Base-by-base conservation (phyloP, 64 coral and sea anemone genomes). In the Actinia equina region DNA sequence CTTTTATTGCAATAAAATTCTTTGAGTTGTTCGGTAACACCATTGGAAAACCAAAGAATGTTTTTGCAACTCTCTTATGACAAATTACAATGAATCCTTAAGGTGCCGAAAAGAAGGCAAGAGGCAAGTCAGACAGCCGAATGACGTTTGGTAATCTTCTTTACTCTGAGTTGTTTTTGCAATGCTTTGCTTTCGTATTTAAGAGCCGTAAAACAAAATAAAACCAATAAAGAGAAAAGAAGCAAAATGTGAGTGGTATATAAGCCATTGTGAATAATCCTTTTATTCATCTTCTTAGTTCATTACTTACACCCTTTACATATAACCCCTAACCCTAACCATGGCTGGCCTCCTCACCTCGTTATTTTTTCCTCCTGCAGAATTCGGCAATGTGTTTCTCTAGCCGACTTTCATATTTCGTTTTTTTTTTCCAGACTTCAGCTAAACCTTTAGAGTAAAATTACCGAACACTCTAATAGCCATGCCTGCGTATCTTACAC, bases 111-210 rank as follows among this genome's bases (percentile, higher is more conserved):
- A n/a, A 8, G 5, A 25, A 17, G 26, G 14, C 12, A 74, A 41
- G 15, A 74, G 7, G n/a, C 23, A 74, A 15, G 26, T 15, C 25
- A 74, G 69, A 25, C 3, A 74, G 12, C 9, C 25, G 25, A 74
- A 74, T 74, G 69, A 74, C 26, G 25, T 46, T 45, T 20, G 45
- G 76, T 78, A 23, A 88, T 88, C 56, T 89, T 18, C n/a, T 76
- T 52, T 84, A 69, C 45, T 43, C 49, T 20, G 84, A 71, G 20
- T 89, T 8, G 64, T 71, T 89, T 49, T 84, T 89, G 46, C 80
- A 76, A 10, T 16, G 26, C 17, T 30, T 77, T 71, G 30, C 81
- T 74, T 74, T 74, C 23, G 10, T 26, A 74, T 41, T 26, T 74
- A 41, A 74, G 25, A 74, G 69, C 12, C 69, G 69, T 74, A 30